Evolutionary conservation across 2,113 vertebrate species (phyloP).

Genomic region (Anseranas semipalmata): DNA sequence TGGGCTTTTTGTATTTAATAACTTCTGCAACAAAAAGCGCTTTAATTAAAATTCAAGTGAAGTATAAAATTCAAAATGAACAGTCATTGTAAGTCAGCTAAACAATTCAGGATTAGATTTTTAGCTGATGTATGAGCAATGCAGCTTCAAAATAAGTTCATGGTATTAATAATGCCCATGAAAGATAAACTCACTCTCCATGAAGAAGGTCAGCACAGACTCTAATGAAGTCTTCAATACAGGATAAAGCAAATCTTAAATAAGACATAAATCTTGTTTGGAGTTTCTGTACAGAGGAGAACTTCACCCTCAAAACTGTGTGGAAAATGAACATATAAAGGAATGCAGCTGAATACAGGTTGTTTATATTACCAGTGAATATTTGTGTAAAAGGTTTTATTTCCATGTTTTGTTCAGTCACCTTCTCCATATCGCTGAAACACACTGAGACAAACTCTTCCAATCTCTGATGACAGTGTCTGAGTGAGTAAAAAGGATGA

Average conservation of each 20-base stretch:
- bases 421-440: neutral
- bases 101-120: neutral
- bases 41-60: neutral
- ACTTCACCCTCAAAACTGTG: neutral
- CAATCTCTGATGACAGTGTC: neutral
- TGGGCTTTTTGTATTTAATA: neutral
- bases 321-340: neutral
- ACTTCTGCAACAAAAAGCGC: neutral
- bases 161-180: neutral
- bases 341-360: neutral
- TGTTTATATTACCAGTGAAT: neutral
- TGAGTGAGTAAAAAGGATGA: neutral
- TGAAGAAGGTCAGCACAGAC: neutral
- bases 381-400: neutral
- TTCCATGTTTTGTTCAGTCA: neutral
- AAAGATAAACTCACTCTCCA: neutral
- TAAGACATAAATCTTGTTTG: neutral
- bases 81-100: neutral
- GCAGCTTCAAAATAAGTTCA: neutral
- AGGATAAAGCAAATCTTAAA: neutral
- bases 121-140: neutral
- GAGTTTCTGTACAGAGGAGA: neutral
- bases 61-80: neutral
- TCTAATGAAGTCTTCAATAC: neutral
- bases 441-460: neutral